Evolutionary conservation across 2,888 invertebrate species (phyloP).

Genomic region (Druceiella hillmani): DNA sequence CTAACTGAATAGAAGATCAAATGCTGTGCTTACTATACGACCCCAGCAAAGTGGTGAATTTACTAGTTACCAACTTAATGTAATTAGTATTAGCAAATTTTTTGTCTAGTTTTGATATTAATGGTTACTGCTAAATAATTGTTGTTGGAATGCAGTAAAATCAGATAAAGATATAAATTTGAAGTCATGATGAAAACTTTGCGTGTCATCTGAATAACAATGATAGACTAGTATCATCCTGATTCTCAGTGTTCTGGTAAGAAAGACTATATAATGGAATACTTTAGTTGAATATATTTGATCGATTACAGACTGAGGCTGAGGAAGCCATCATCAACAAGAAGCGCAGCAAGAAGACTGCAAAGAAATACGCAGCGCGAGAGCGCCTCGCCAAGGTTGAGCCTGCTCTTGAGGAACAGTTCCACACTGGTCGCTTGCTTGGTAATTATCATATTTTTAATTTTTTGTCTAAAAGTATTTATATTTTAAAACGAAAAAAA

Average conservation of each 20-base stretch:
- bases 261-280: no score
- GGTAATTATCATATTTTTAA: constrained; percentile 53
- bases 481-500: background rate
- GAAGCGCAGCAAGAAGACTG: constrained; percentile 88
- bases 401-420: constrained; percentile 90
- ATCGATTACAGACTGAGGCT: constrained; percentile 77
- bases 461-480: background rate
- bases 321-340: constrained; percentile 93
- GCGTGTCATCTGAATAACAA: constrained; percentile 57
- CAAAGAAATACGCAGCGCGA: constrained; percentile 87
- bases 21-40: no score
- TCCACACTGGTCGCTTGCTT: constrained; percentile 90
- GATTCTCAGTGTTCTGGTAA: no score
- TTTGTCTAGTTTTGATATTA: no score
- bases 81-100: no score
- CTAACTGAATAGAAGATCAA: no score
- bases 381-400: constrained; percentile 95
- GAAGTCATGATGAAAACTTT: constrained; percentile 38
- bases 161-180: no score
- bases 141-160: no score
- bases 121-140: no score
- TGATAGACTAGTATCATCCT: background rate
- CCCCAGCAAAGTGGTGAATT: no score
- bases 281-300: no score
- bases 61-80: no score